phyloP scores from a whole-genome alignment of 2,113 vertebrate genomes.

The Myiozetetes cayanensis region DNA sequence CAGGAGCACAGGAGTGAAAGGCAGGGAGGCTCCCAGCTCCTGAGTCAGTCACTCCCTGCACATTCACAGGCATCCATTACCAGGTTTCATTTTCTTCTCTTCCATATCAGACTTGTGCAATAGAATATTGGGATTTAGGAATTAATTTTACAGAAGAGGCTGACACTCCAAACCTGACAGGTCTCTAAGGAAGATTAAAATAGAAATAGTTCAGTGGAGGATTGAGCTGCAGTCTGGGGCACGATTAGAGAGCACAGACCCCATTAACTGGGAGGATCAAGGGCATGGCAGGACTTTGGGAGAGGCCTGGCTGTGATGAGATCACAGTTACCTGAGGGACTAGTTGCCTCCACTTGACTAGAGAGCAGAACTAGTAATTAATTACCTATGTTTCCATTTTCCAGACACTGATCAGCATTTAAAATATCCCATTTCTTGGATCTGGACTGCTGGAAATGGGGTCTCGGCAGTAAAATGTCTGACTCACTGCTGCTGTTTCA shows the following conservation, averaged over 20 bases:
- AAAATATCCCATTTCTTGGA: background rate
- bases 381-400: background rate
- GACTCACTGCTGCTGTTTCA: background rate
- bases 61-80: accelerated
- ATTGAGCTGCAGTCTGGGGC: background rate
- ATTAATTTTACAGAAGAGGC: background rate
- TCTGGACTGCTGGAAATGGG: background rate
- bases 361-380: background rate
- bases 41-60: background rate
- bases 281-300: background rate
- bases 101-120: accelerated
- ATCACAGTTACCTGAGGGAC: background rate
- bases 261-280: background rate
- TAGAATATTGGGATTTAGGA: accelerated
- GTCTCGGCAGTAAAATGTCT: background rate
- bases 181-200: background rate
- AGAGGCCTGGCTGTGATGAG: background rate
- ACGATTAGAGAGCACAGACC: background rate
- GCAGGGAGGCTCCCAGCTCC: background rate
- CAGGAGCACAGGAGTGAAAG: background rate
- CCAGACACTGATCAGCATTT: background rate
- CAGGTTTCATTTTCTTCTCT: too few relatives aligned
- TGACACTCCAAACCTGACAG: background rate
- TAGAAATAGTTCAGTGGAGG: background rate
- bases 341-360: background rate